Evolutionary conservation across 2,113 vertebrate species (phyloP).

Genomic region (Lynx canadensis): DNA sequence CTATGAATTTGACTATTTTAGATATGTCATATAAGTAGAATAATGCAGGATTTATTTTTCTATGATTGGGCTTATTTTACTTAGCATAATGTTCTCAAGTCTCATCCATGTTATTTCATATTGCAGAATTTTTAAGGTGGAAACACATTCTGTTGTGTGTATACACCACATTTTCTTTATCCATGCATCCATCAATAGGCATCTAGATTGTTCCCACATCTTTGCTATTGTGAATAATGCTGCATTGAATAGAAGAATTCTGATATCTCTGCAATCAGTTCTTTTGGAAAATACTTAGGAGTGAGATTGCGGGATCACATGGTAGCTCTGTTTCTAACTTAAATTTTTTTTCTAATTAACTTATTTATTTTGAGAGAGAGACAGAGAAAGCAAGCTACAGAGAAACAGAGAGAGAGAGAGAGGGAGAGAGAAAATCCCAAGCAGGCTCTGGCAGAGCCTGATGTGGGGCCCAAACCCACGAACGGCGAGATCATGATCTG

Average conservation of each 20-base stretch:
- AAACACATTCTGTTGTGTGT: not conserved
- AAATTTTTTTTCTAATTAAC: too few relatives aligned
- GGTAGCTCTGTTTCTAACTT: not conserved
- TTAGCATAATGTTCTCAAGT: not conserved
- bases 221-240: not conserved
- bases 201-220: not conserved
- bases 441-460: too few relatives aligned
- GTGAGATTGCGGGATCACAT: not conserved
- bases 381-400: too few relatives aligned
- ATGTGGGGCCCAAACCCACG: too few relatives aligned
- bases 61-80: not conserved
- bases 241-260: not conserved
- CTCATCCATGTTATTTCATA: not conserved
- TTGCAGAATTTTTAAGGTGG: not conserved
- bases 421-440: too few relatives aligned
- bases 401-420: too few relatives aligned
- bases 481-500: too few relatives aligned
- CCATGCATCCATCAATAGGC: not conserved
- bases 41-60: not conserved
- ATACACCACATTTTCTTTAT: not conserved
- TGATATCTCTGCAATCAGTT: not conserved
- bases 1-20: not conserved
- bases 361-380: too few relatives aligned
- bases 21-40: not conserved
- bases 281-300: not conserved